Evolutionary conservation across 2,113 vertebrate species (phyloP).

Genomic region (Gorsachius goisagi): DNA sequence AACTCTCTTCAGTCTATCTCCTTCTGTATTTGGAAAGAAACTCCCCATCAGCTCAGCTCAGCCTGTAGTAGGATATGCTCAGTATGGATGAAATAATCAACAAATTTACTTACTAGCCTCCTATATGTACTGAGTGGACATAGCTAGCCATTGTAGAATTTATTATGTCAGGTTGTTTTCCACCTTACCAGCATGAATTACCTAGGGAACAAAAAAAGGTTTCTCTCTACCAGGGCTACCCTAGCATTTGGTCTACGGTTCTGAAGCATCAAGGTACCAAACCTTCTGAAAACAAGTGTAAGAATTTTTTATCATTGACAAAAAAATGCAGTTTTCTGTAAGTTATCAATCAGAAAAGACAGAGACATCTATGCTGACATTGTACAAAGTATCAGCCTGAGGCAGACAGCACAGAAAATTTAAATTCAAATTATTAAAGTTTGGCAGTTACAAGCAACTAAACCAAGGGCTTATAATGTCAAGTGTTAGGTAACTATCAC

Average conservation of each 20-base stretch:
- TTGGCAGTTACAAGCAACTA: neutral
- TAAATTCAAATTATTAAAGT: neutral
- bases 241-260: neutral
- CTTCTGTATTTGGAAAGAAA: neutral
- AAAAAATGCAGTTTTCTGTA: neutral
- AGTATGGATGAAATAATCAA: neutral
- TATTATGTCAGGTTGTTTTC: neutral
- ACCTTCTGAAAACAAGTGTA: neutral
- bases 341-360: neutral
- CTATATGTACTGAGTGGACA: neutral
- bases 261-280: neutral
- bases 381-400: neutral
- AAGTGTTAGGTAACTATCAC: neutral
- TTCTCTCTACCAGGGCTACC: neutral
- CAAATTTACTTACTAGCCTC: neutral
- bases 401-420: neutral
- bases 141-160: neutral
- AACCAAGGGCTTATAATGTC: neutral
- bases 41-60: neutral
- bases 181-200: neutral
- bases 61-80: neutral
- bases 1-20: neutral
- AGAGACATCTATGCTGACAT: neutral
- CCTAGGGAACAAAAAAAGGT: neutral
- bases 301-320: neutral